phyloP scores from a whole-genome alignment of 2,113 vertebrate genomes.

The Pao palembangensis region DNA sequence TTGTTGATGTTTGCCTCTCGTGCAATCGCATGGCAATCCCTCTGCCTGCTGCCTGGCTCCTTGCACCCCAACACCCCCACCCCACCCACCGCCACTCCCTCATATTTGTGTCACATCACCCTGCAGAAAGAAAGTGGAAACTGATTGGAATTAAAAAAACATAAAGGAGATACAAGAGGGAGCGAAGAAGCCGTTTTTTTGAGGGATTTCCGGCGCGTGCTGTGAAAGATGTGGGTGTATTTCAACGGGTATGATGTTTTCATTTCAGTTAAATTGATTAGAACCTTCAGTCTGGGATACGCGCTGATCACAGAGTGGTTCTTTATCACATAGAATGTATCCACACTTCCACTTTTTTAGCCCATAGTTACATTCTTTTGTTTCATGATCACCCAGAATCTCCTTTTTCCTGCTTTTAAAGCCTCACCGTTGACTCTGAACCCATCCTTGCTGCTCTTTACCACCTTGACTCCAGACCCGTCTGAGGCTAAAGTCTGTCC shows the following conservation, averaged over 20 bases:
- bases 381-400: neutral
- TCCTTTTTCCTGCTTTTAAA: slow-evolving; percentile 1
- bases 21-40: slow-evolving; percentile 49
- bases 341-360: slow-evolving; percentile 4
- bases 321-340: slow-evolving; percentile 28
- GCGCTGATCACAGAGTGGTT: slow-evolving; percentile 12
- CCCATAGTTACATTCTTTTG: neutral
- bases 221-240: slow-evolving; percentile 22
- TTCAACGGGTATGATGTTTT: slow-evolving; percentile 29
- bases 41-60: slow-evolving; percentile 7
- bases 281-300: slow-evolving; percentile 37
- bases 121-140: slow-evolving; percentile 40
- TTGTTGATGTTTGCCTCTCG: slow-evolving; percentile 49
- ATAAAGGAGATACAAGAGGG: slow-evolving; percentile 15
- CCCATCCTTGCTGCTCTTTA: slow-evolving; percentile 17
- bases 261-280: slow-evolving; percentile 49
- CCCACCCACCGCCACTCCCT: neutral
- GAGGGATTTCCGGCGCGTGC: slow-evolving; percentile 22
- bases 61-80: neutral
- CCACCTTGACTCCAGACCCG: slow-evolving; percentile 22
- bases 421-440: slow-evolving; percentile 10
- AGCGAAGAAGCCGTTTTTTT: slow-evolving; percentile 5
- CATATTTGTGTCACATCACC: slow-evolving; percentile 35
- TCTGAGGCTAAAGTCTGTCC: slow-evolving; percentile 25
- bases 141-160: slow-evolving; percentile 26